Evolutionary conservation across 2,888 invertebrate species (phyloP).

Genomic region (Eilema sororculum): DNA sequence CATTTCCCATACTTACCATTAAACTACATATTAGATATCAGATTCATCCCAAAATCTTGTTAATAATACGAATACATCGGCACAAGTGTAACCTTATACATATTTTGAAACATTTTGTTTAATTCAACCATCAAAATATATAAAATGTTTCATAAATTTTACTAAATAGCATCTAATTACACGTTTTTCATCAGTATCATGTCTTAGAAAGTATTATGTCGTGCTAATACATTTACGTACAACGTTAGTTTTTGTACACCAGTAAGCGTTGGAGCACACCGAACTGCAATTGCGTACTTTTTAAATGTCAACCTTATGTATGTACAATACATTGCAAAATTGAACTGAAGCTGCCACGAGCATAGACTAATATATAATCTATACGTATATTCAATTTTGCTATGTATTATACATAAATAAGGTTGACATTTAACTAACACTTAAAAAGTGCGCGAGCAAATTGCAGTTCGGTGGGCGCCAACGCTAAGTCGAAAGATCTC

Average conservation of each 20-base stretch:
- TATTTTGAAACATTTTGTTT: background rate
- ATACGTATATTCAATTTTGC: too few species aligned
- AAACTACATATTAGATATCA: background rate
- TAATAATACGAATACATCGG: background rate
- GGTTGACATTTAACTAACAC: too few species aligned
- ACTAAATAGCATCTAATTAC: background rate
- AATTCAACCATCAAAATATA: background rate
- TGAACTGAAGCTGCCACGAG: too few species aligned
- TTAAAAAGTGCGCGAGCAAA: too few species aligned
- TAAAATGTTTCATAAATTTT: background rate
- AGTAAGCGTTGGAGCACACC: too few species aligned
- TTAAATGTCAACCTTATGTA: too few species aligned
- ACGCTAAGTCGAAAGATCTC: background rate
- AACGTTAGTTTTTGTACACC: background rate
- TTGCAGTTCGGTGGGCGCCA: too few species aligned
- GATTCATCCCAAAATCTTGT: background rate
- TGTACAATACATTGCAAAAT: too few species aligned
- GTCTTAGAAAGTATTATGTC: background rate
- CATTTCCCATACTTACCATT: background rate
- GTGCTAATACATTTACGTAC: background rate
- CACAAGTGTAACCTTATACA: slow-evolving; percentile 3
- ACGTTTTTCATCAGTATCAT: background rate
- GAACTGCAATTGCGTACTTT: too few species aligned
- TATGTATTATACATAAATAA: too few species aligned
- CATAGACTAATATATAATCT: too few species aligned